Base-by-base conservation (phyloP, 2,888 invertebrate genomes). In the Atrina japonica region DNA sequence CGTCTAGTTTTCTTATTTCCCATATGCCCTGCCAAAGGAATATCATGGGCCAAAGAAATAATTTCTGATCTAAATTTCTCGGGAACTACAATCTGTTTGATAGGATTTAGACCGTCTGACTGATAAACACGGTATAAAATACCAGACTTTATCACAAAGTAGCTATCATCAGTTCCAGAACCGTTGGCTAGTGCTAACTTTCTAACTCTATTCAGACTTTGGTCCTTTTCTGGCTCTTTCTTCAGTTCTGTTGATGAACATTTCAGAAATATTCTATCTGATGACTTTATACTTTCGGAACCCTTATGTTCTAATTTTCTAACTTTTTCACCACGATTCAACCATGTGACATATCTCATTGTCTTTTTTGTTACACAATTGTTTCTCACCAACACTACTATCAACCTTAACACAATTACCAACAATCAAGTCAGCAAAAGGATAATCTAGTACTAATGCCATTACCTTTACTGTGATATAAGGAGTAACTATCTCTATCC, bases 1-100 rank as follows among this genome's bases (percentile, higher is more conserved):
- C 53, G 23, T 23, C 64, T 18, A 5, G 64, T 64, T 27, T 64
- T 64, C 43, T 53, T 64, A 40, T 18, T 64, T 3, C 64, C 64
- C 18, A 64, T 16, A 41, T 64, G 52, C 21, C 64, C 53, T 11
- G 30, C 40, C 23, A 64, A 30, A 3, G 53, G 64, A 35, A 53
- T 53, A 29, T 64, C 64, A 41, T 64, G 53, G 23, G 35, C 64
- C 7, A 64, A 18, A 0, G 27, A 5, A 11, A 53, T 14, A 5
- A 64, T 27, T 18, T 18, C 18, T 21, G 3, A 6, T 9, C 53
- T 14, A 23, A 21, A 53, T 40, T 64, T 16, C 14, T 18, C 18
- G n/a, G 59, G 59, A 9, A 3, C 59, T 21, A 59, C 59, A 16
- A 59, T 23, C 18, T 59, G 59, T 21, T 25, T 43, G 5, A 58